Percentiles rank a stretch among this genome's conserved stretches.
Evolutionary conservation across 64 coral and sea anemone species (phyloP).

Genomic region (Montipora capricornis): DNA sequence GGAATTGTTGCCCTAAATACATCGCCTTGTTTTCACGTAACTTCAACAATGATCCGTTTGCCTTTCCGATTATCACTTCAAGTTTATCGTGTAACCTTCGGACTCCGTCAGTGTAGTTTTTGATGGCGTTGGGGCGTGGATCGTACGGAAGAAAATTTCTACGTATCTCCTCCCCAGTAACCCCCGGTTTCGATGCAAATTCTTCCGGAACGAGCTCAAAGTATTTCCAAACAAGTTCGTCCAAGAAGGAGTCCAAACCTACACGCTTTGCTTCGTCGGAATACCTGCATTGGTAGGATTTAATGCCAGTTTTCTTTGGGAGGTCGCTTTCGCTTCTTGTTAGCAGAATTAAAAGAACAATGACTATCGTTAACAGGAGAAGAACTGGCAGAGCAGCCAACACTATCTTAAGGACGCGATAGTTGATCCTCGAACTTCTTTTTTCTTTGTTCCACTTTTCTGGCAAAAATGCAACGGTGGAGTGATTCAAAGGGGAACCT

Average conservation of each 20-base stretch:
- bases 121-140: slow-evolving; percentile 44
- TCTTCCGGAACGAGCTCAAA: slow-evolving; percentile 35
- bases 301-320: not conserved
- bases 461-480: slow-evolving; percentile 34
- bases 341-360: slow-evolving; percentile 27
- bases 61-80: slow-evolving; percentile 57
- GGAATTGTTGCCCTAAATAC: slow-evolving; percentile 34
- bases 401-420: not conserved
- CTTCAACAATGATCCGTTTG: slow-evolving; percentile 44
- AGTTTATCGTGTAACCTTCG: slow-evolving; percentile 15
- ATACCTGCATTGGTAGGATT: slow-evolving; percentile 1
- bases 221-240: slow-evolving; percentile 28
- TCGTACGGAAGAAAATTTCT: slow-evolving; percentile 61
- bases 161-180: slow-evolving; percentile 34
- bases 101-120: slow-evolving; percentile 58
- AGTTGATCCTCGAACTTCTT: not conserved
- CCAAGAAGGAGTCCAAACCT: slow-evolving; percentile 42
- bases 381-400: slow-evolving; percentile 1
- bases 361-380: slow-evolving; percentile 13
- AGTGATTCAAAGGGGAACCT: not conserved
- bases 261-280: slow-evolving; percentile 46
- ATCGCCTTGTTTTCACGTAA: slow-evolving; percentile 67
- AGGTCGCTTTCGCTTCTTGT: not conserved
- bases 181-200: slow-evolving; percentile 45
- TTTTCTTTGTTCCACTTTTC: slow-evolving; percentile 2